Evolutionary conservation across 2,113 vertebrate species (phyloP), one percentile per base, ranked within the genome.

Genomic region (Vanacampus margaritifer): DNA sequence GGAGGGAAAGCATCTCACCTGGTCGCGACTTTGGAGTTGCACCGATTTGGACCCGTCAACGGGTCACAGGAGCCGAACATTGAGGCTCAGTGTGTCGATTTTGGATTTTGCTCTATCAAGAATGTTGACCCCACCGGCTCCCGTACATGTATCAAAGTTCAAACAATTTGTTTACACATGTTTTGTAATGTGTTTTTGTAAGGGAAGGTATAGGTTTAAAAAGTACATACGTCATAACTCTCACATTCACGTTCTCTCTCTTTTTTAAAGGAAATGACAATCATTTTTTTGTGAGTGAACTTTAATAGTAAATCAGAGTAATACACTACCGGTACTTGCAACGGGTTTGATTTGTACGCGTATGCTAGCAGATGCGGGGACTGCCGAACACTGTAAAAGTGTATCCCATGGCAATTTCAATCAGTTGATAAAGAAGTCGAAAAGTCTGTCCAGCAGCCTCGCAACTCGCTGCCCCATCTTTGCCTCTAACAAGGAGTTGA

Each of bases 351-450:
- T 59, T 78, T 39, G 23, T 19, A 32, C 8, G 37, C 6, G 9
- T 45, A 17, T 46, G 6, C 19, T 28, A 1, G 53, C 24, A 28
- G 53, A 14, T 54, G 53, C 24, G 43, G 45, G 13, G 12, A 32
- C 5, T 48, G 36, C 10, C 60, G 10, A 13, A 58, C 1, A 24
- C 61, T 14, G 10, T 50, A 5, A 4, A 17, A 37, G 35, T 4
- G 17, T 28, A 32, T 68, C 6, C n/a, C 37, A 13, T 5, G 6
- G 36, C 21, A 61, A 69, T 50, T 28, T 9, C 7, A 39, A 57
- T 81, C 75, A 86, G 70, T 86, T 89, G 13, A 82, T 26, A 79
- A 86, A 81, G 16, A 69, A 23, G 14, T 87, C 84, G 71, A 86
- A 86, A 32, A 89, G 0, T 36, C 12, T 0, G 63, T 87, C 87